Evolutionary conservation across 1,140 invertebrate genomes (phyloP).

Genomic region (Drosophila ananassae): DNA sequence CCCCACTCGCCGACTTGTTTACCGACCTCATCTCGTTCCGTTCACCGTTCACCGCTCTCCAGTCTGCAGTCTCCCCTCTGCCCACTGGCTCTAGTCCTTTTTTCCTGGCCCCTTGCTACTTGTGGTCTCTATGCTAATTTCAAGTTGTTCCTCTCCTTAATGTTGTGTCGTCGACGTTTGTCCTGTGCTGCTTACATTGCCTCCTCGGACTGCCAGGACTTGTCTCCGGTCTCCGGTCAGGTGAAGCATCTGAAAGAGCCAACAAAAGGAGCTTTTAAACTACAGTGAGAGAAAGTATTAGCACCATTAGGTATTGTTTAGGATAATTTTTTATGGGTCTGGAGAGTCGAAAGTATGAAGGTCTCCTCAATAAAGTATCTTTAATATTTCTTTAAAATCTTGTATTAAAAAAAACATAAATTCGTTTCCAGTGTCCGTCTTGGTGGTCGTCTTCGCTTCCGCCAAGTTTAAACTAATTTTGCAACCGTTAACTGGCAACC

Average conservation of each 20-base stretch:
- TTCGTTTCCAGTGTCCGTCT: slow-evolving; percentile 1
- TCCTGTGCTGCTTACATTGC: slow-evolving; percentile 50
- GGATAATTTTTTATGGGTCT: too few species aligned
- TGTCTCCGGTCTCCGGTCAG: slow-evolving; percentile 45
- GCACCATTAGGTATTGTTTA: neutral
- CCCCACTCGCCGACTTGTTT: slow-evolving; percentile 87
- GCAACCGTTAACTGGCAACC: slow-evolving; percentile 71
- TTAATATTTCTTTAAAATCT: neutral
- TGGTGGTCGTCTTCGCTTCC: slow-evolving; percentile 53
- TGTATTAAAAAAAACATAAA: neutral
- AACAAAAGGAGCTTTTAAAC: slow-evolving; percentile 44
- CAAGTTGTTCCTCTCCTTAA: slow-evolving; percentile 51
- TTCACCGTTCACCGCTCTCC: slow-evolving; percentile 62
- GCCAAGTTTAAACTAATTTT: slow-evolving; percentile 80
- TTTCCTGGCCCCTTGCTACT: neutral
- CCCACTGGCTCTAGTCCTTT: slow-evolving; percentile 1
- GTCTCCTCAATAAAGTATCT: neutral
- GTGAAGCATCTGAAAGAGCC: slow-evolving; percentile 63
- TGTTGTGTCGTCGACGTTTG: slow-evolving; percentile 31
- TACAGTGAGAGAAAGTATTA: neutral
- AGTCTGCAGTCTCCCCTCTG: slow-evolving; percentile 1
- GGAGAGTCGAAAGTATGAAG: too few species aligned
- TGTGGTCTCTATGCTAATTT: slow-evolving; percentile 53
- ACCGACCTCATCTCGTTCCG: slow-evolving; percentile 85
- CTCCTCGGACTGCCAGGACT: slow-evolving; percentile 40